Percentiles rank a stretch among this genome's conserved stretches.
Conservation (phyloP, 2,888 invertebrate genomes). For the Hirtodrosophila cameraria region DNA sequence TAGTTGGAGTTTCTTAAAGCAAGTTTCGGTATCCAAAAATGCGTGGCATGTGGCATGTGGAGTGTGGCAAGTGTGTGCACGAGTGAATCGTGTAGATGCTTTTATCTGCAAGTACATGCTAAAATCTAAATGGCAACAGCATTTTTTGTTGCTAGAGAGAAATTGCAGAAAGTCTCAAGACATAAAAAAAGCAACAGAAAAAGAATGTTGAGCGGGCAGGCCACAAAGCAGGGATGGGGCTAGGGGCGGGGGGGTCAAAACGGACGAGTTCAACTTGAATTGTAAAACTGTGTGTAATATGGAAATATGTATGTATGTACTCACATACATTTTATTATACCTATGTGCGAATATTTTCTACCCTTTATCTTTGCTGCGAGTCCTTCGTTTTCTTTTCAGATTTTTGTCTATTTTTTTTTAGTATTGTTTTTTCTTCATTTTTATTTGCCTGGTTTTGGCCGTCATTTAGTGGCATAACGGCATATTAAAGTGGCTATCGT, state of each 20-base stretch:
- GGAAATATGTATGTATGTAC: conserved; percentile 41
- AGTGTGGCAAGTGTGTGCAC: too few relatives aligned
- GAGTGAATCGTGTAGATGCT: conserved; percentile 54
- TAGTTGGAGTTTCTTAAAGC: conserved; percentile 20
- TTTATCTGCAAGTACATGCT: conserved; percentile 58
- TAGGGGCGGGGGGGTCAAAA: too few relatives aligned
- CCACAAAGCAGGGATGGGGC: conserved; percentile 4
- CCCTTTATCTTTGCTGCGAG: conserved; percentile 8
- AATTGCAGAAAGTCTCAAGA: conserved; percentile 32
- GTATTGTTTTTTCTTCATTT: conserved; percentile 1
- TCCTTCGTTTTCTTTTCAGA: neutral
- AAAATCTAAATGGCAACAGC: conserved; percentile 66
- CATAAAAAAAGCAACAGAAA: conserved; percentile 22
- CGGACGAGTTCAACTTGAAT: conserved; percentile 11
- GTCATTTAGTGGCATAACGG: conserved; percentile 50
- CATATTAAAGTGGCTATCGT: conserved; percentile 51
- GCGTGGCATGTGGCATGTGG: conserved; percentile 21
- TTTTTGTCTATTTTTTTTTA: conserved; percentile 2
- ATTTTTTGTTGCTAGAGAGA: conserved; percentile 32
- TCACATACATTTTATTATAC: conserved; percentile 16
- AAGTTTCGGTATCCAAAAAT: conserved; percentile 25
- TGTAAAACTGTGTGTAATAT: conserved; percentile 47
- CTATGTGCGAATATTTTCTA: conserved; percentile 43
- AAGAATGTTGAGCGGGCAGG: conserved; percentile 11
- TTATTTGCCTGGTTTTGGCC: conserved; percentile 22